Evolutionary conservation across 2,888 invertebrate species (phyloP), one percentile per base, ranked within the genome.

Genomic region (Pilophorus perplexus): DNA sequence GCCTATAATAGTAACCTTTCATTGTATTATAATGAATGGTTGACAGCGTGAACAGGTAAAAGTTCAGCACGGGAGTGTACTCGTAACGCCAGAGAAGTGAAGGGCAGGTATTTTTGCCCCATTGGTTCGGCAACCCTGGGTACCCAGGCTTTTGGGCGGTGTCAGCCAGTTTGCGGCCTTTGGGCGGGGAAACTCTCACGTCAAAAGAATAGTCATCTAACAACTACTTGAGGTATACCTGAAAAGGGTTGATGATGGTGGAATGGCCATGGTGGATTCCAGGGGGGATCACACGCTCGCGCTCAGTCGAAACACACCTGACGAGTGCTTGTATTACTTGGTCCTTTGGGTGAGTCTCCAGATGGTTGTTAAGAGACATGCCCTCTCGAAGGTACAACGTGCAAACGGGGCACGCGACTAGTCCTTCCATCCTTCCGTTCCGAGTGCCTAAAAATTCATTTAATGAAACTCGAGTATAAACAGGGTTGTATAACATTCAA

Each of bases 311-410:
- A 14, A 69, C 67, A 16, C 69, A 33, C 48, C 71, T 38, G 6
- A 74, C 84, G 70, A 92, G 79, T 22, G 91, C 91, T 76, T 86
- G 89, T 73, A 91, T 91, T 57, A 92, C 90, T 78, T 90, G 90
- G 73, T 90, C 90, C 77, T 91, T 91, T 42, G 91, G 90, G 80
- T 91, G 91, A 23, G 90, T 90, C 75, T 89, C 86, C 77, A 92
- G 81, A 77, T 91, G 91, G 71, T 84, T 84, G 76, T 89, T 88
- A 72, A 91, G 79, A 68, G 87, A 84, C 80, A 91, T 91, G 66
- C 90, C 91, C 79, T 88, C 88, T 72, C 90, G 84, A 72, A 92
- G 80, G 77, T 85, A 91, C 70, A 91, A 80, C 38, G 90, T 91
- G 79, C 91, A 92, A 71, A 91, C 90, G 64, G 91, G 91, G 77